Evolutionary conservation across 2,113 vertebrate species (phyloP).

Genomic region (Prionailurus bengalensis): DNA sequence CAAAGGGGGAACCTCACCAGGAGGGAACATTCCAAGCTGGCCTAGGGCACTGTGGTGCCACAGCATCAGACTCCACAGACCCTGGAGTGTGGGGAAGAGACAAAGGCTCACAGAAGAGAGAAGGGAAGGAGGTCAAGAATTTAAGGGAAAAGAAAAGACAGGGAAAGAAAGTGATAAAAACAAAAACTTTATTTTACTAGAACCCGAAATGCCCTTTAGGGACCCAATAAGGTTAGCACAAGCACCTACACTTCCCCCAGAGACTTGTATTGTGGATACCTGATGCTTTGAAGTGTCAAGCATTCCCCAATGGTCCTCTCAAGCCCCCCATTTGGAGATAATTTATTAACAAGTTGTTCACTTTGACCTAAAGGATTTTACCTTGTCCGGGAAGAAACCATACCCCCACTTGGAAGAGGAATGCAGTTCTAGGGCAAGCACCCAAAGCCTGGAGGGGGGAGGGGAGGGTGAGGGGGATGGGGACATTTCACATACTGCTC

Average conservation of each 20-base stretch:
- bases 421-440: background rate
- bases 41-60: background rate
- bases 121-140: background rate
- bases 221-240: background rate
- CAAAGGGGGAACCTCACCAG: background rate
- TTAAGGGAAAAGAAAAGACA: background rate
- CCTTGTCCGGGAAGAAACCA: background rate
- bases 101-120: background rate
- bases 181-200: background rate
- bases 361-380: background rate
- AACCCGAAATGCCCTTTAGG: slow-evolving; percentile 2
- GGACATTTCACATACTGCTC: background rate
- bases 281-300: background rate
- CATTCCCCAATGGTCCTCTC: background rate
- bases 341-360: slow-evolving; percentile 3
- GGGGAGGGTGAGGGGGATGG: background rate
- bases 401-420: background rate
- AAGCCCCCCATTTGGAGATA: background rate
- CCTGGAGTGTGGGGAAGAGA: background rate
- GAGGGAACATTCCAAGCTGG: background rate
- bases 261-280: background rate
- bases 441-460: background rate
- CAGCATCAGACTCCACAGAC: background rate
- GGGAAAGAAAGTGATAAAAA: background rate
- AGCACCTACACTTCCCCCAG: background rate